phyloP scores from a whole-genome alignment of 2,888 invertebrate genomes.

The Brachynemurus nebulosus region DNA sequence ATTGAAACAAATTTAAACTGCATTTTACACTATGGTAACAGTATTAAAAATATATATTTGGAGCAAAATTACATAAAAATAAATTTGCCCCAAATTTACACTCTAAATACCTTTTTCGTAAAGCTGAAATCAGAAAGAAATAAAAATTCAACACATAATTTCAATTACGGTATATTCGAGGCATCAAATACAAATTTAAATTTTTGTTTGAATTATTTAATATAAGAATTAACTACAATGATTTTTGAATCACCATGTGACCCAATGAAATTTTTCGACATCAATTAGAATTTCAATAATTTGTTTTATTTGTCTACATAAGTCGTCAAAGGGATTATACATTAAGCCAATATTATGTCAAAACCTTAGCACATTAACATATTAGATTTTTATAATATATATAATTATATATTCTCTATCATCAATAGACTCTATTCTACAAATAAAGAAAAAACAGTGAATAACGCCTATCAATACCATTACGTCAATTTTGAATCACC shows the following conservation, averaged over 20 bases:
- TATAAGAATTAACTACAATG: constrained; percentile 5
- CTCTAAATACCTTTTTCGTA: no score
- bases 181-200: constrained; percentile 5
- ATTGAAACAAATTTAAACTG: no score
- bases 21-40: no score
- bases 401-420: not conserved
- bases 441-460: constrained; percentile 2
- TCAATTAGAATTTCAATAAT: constrained; percentile 25
- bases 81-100: no score
- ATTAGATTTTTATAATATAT: not conserved
- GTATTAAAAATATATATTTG: no score
- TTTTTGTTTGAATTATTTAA: not conserved
- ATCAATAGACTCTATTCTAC: constrained; percentile 2
- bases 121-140: no score
- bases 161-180: constrained; percentile 7
- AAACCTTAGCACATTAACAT: constrained; percentile 1
- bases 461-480: not conserved
- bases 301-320: constrained; percentile 8
- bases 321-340: constrained; percentile 10
- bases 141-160: no score
- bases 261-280: no score
- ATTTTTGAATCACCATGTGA: constrained; percentile 10
- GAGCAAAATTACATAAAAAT: no score
- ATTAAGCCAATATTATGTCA: constrained; percentile 6
- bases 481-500: not conserved